Evolutionary conservation across 2,113 vertebrate species (phyloP).

Genomic region (Malurus alboscapulatus): DNA sequence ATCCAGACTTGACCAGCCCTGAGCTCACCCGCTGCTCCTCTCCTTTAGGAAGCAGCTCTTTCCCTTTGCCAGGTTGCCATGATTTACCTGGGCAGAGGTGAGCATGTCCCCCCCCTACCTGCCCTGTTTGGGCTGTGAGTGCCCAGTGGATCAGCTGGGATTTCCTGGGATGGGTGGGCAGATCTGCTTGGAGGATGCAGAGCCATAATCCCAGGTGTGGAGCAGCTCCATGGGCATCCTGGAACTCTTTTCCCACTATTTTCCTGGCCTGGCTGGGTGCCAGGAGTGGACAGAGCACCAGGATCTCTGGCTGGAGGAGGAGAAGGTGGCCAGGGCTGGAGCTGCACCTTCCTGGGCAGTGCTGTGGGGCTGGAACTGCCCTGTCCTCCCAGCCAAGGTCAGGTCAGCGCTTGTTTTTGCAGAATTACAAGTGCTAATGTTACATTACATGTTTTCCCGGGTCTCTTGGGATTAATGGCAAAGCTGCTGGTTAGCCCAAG

Average conservation of each 20-base stretch:
- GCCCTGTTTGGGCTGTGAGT: fast-evolving
- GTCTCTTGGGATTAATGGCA: background rate
- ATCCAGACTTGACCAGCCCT: background rate
- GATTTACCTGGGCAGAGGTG: background rate
- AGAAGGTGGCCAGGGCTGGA: background rate
- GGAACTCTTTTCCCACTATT: background rate
- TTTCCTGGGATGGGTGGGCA: background rate
- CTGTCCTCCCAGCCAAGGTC: background rate
- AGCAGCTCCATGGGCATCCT: background rate
- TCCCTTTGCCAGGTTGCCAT: background rate
- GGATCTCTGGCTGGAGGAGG: background rate
- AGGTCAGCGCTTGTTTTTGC: background rate
- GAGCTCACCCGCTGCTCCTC: background rate
- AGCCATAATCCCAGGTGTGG: fast-evolving
- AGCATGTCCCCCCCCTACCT: background rate
- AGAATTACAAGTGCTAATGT: background rate
- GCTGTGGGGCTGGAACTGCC: background rate
- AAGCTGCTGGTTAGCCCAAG: background rate
- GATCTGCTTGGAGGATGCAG: too few relatives aligned
- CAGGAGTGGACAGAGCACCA: fast-evolving
- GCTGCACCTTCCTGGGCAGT: fast-evolving
- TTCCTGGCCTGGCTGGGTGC: background rate
- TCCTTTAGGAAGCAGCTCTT: background rate
- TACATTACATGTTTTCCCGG: background rate
- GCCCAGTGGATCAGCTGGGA: fast-evolving